Evolutionary conservation across 2,113 vertebrate species (phyloP), one percentile per base, ranked within the genome.

Genomic region (Gasterosteus nipponicus): DNA sequence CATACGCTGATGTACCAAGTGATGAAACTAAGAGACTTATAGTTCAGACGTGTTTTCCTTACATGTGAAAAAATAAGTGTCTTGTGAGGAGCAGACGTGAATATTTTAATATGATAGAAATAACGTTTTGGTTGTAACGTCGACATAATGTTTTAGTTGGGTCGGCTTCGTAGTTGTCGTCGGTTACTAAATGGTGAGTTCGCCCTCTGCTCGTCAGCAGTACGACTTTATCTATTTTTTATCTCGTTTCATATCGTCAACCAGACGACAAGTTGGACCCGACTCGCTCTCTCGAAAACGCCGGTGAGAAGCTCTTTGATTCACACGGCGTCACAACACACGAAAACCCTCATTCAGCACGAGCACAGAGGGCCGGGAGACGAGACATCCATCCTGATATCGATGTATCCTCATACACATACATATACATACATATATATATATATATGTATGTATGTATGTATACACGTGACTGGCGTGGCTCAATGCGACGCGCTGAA

Each of bases 81-180:
- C 89, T 93, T 91, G 90, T 92, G 90, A 88, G 88, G 89, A 92
- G 87, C 87, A 93, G 90, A 93, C 92, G 93, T 94, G 91, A 93
- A 93, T 94, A 94, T 94, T 95, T 95, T 92, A 93, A 75, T 95
- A 94, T 92, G 91, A 89, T 93, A 92, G 93, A 93, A 90, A 93
- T 85, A 88, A 84, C 80, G 90, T 92, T 92, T 56, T 75, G 90
- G 90, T 89, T 90, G 89, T 92, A 80, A 83, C 22, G 89, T 94
- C 88, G 88, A 91, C 87, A 92, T 85, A 81, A 91, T 92, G 89
- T 93, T 92, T 93, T 89, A 87, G 87, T 90, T 91, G 87, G 91
- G 86, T 91, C 86, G 85, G 90, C 91, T 89, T 90, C 69, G 51
- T 92, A 91, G 90, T 82, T 87, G 87, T 90, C 89, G 87, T 73